Base-by-base conservation (phyloP, 2,888 invertebrate species). In the Exocentrus adspersus region DNA sequence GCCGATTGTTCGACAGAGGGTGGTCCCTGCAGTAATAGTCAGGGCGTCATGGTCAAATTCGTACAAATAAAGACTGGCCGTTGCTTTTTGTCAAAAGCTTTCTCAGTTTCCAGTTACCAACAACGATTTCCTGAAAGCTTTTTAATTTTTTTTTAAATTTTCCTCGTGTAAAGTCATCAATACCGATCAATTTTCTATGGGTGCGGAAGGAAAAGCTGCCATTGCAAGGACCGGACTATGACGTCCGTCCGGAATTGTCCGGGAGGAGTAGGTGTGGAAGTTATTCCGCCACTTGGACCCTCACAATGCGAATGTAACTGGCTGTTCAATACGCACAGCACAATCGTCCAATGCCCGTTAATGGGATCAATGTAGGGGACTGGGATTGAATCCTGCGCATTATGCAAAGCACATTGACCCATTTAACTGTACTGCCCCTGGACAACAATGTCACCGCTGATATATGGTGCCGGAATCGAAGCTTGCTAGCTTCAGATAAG, bases 371-470 rank as follows among this genome's bases (percentile, higher is more conserved):
- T 77, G 78, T 75, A 69, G 75, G 72, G 75, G 70, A 70, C 78
- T 76, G 75, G 76, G 77, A 78, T 78, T 74, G 71, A 77, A 77
- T 77, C 78, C 76, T 78, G 79, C 78, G 78, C 78, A 75, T 77
- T 77, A 78, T 78, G 78, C 76, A 78, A 76, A 78, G 72, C 76
- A 78, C 77, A 70, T 71, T 74, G 74, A 74, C 76, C 72, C 67
- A 74, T 73, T 71, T 72, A 71, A 7, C 64, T 60, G 62, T 69
- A 70, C 71, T 71, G 72, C 66, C 72, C n/a, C 72, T 69, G 74
- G 74, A 74, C 74, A 73, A 74, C 69, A 68, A 61, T 67, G 68
- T 68, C 67, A 70, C 65, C 63, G 46, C 62, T 65, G 60, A 57
- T 57, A 57, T 57, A 57, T 57, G 45, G 16, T 30, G 46, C 20